Base-by-base conservation (phyloP, 2,113 vertebrate genomes). In the Varanus salvator region DNA sequence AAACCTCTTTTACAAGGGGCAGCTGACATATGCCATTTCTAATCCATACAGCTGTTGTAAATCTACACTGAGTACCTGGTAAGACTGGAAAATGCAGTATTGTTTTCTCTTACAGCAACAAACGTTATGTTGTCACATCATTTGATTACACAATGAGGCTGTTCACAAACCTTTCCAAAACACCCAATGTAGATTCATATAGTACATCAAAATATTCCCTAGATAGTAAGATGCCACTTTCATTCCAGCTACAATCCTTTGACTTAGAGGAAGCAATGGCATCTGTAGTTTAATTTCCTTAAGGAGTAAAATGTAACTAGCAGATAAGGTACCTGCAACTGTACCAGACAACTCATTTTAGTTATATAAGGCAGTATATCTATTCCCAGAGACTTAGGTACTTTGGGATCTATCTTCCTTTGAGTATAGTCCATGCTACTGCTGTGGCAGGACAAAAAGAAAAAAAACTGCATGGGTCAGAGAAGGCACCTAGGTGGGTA, bases 251-350 rank as follows among this genome's bases (percentile, higher is more conserved):
- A 21, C 64, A 6, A 83, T 31, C 12, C 80, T 50, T 48, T 78
- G 34, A 44, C 14, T 54, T 8, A 69, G 60, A 44, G 29, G 82
- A 64, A 34, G 23, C 31, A 76, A 54, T 0, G 0, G 5, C 80
- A 90, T 90, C 44, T 54, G 38, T 25, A n/a, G 21, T 80, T 84
- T 38, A 68, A 81, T 17, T 78, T 60, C 74, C 86, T 81, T 85
- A 80, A 57, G 1, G 0, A 74, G 34, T 38, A 29, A 52, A 76
- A 69, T 8, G 8, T 54, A 15, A 34, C 27, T 72, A 1, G 2
- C 0, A 0, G 4, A 11, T 57, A 86, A 72, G 84, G 64, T 57
- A 29, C 15, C 1, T 71, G 54, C 75, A 88, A 54, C 6, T 48
- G 44, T 88, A 54, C 66, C 78, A 34, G 87, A 38, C 50, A 75